Base-by-base conservation (phyloP, 2,888 invertebrate species). In the Eucriotettix oculatus region DNA sequence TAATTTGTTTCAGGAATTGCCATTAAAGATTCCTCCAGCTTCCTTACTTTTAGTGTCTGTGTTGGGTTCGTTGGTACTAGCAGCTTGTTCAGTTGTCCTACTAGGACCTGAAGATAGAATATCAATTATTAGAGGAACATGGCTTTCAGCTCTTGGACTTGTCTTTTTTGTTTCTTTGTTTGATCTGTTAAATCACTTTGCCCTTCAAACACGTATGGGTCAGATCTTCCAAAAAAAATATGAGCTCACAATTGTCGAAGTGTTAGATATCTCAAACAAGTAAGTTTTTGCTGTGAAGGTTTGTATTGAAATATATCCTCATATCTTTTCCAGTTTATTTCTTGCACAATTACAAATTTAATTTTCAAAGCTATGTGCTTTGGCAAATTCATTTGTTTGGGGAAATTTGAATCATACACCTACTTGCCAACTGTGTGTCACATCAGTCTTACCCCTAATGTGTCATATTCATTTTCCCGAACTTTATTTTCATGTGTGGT, bases 231-330 rank as follows among this genome's bases (percentile, higher is more conserved):
- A 82, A 1, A 79, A 79, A 70, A 81, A 81, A 70, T 85, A 84
- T 74, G 78, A 80, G 58, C 78, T 87, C 16, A 80, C 78, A 68
- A 76, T 78, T 66, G 82, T 81, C 11, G 85, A 86, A 67, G 82
- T 86, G 56, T 76, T 83, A 66, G 87, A 87, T 69, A 85, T 86
- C 65, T 85, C 80, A 57, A 87, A 87, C 75, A 87, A 86, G 87
- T 86, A 68, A 76, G 82, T 78, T 42, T 43, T 12, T 2, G 12
- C n/a, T n/a, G 48, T 12, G 12, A n/a, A 5, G 2, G n/a, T 48
- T 48, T 48, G 9, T 7, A 48, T 48, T 48, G 7, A 16, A 17
- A 29, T 11, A 54, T 16, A 54, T 29, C n/a, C n/a, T n/a, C n/a
- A n/a, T n/a, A n/a, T n/a, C n/a, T 29, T 29, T 29, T 29, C 29